These are phyloP conservation scores for Aphelenchoides avenae DNA, from an alignment of 1,140 invertebrate species.

Conservation along the genomic window DNA sequence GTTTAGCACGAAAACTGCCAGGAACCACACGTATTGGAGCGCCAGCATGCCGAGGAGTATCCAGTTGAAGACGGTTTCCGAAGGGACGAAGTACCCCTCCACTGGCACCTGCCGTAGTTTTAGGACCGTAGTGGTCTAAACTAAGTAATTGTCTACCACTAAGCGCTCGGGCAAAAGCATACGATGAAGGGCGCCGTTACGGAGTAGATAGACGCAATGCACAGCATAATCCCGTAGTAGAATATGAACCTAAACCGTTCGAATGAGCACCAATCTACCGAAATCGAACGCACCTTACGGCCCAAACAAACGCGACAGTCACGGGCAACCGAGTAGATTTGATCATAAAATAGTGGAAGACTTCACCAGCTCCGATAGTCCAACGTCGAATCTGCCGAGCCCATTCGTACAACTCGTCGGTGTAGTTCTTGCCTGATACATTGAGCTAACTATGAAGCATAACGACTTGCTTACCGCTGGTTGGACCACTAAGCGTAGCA, in stretches of 20 bases:
- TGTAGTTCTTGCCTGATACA: conserved; percentile 33
- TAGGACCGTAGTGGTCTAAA: too few species aligned
- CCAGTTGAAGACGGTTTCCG: conserved; percentile 21
- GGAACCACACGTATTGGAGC: conserved; percentile 45
- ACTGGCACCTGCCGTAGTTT: conserved; percentile 15
- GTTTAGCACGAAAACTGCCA: conserved; percentile 44
- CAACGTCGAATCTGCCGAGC: conserved; percentile 44
- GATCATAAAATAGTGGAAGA: conserved; percentile 50
- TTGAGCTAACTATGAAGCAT: too few species aligned
- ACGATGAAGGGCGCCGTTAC: conserved; percentile 38
- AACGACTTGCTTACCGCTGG: conserved; percentile 20
- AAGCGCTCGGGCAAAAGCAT: conserved; percentile 20
- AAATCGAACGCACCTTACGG: conserved; percentile 6
- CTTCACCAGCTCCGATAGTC: conserved; percentile 50
- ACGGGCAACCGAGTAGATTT: conserved; percentile 38
- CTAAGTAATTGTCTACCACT: too few species aligned
- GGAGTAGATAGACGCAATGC: conserved; percentile 36
- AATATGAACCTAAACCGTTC: conserved; percentile 34
- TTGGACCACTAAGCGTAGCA: conserved; percentile 38
- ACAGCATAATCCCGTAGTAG: conserved; percentile 48
- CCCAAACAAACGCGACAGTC: conserved; percentile 33
- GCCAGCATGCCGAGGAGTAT: conserved; percentile 37
- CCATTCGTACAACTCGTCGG: conserved; percentile 46
- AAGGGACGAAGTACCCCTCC: conserved; percentile 28
- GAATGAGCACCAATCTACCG: too few species aligned